These are phyloP conservation scores for Pipra filicauda DNA, from an alignment of 2,113 vertebrate genomes.

Conservation along the genomic window DNA sequence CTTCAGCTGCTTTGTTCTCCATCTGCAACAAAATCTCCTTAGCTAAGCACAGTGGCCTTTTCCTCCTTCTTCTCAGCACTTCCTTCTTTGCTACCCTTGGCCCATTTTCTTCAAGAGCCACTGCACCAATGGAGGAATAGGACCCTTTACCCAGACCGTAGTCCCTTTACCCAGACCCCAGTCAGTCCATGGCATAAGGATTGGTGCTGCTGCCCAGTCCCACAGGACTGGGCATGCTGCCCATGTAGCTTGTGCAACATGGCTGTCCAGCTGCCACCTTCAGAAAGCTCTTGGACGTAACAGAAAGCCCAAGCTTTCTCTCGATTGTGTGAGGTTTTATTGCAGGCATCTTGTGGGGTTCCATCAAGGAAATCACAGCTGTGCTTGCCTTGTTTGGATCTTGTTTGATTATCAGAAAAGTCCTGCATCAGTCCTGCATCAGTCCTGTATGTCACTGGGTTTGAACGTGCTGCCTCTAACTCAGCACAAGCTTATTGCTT, in stretches of 20 bases:
- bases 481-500: fast-evolving
- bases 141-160: not conserved
- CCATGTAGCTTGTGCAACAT: not conserved
- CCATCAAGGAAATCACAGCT: not conserved
- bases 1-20: not conserved
- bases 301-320: not conserved
- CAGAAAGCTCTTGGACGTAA: not conserved
- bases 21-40: not conserved
- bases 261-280: not conserved
- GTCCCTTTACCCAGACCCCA: not conserved
- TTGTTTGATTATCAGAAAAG: not conserved
- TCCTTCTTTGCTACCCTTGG: constrained; percentile 9
- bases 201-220: fast-evolving
- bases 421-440: not conserved
- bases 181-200: not conserved
- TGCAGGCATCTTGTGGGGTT: not conserved
- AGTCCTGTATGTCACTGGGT: not conserved
- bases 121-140: not conserved
- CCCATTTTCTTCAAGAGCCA: not conserved
- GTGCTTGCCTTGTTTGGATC: not conserved
- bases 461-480: not conserved
- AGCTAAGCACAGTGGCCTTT: constrained; percentile 2
- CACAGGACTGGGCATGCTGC: not conserved
- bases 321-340: not conserved
- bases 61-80: not conserved